phyloP scores from a whole-genome alignment of 2,113 vertebrate genomes.

The zebrafish (Danio rerio) region DNA sequence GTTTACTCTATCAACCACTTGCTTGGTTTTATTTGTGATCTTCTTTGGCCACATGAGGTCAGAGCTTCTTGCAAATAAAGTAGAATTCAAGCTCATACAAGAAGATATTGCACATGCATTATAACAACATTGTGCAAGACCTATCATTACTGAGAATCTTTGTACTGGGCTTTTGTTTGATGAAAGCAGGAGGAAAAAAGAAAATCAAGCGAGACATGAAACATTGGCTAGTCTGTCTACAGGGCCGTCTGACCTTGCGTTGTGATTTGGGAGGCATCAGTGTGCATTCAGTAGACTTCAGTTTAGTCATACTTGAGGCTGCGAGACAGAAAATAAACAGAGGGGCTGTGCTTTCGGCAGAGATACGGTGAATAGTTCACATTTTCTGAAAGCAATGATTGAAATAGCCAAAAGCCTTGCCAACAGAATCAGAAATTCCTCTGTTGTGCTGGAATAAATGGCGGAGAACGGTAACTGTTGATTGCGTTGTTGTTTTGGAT shows the following conservation, averaged over 20 bases:
- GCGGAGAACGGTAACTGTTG: neutral
- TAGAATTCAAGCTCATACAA: neutral
- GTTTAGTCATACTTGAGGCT: constrained; percentile 33
- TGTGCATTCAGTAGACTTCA: constrained; percentile 23
- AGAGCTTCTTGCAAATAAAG: neutral
- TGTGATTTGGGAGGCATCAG: constrained; percentile 31
- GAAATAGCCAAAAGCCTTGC: constrained; percentile 5
- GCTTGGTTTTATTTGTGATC: neutral
- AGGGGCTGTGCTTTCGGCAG: constrained; percentile 5
- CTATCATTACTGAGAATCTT: neutral
- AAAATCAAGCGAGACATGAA: constrained; percentile 9
- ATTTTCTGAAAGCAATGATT: neutral
- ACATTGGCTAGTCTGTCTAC: constrained; percentile 1
- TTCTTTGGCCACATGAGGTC: neutral
- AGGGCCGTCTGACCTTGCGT: constrained; percentile 29
- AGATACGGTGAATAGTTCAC: constrained; percentile 3
- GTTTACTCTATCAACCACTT: neutral
- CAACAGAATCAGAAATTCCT: neutral
- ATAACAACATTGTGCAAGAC: neutral
- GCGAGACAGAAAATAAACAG: constrained; percentile 13
- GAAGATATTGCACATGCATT: neutral
- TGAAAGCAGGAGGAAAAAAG: constrained; percentile 8
- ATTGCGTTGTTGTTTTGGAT: neutral
- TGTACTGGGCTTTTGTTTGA: neutral
- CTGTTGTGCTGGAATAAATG: neutral